phyloP scores from a whole-genome alignment of 1,140 invertebrate genomes.

The Arion vulgaris region DNA sequence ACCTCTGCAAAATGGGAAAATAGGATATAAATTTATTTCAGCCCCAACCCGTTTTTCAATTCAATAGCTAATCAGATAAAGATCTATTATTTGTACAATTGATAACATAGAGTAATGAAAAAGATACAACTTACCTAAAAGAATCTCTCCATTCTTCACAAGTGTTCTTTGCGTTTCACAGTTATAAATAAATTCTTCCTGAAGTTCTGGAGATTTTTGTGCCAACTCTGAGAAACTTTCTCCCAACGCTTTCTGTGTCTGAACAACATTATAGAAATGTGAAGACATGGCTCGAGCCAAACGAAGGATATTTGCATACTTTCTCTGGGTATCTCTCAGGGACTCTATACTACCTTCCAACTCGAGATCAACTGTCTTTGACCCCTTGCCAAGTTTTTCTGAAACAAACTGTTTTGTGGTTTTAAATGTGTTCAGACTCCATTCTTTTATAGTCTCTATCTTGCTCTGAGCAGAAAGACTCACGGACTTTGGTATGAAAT shows the following conservation, averaged over 20 bases:
- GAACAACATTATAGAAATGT: constrained; percentile 91
- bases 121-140: constrained; percentile 78
- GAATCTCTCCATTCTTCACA: constrained; percentile 93
- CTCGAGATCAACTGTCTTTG: constrained; percentile 90
- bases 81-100: too few relatives aligned
- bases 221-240: constrained; percentile 95
- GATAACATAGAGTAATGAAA: too few relatives aligned
- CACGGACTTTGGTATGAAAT: constrained; percentile 62
- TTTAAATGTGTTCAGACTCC: constrained; percentile 97
- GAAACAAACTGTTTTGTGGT: constrained; percentile 95
- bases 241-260: constrained; percentile 83
- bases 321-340: constrained; percentile 92
- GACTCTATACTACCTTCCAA: constrained; percentile 93
- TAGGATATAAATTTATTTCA: too few relatives aligned
- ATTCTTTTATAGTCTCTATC: constrained; percentile 91
- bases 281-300: constrained; percentile 87
- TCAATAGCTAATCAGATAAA: too few relatives aligned
- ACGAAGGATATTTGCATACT: constrained; percentile 90
- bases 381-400: constrained; percentile 93
- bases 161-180: constrained; percentile 94
- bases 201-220: constrained; percentile 94
- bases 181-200: constrained; percentile 95
- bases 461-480: constrained; percentile 64
- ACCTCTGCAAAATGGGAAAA: too few relatives aligned
- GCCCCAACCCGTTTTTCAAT: too few relatives aligned